Base-by-base conservation (phyloP, 2,797 vertebrate genomes). In the Macropus fuliginosus region DNA sequence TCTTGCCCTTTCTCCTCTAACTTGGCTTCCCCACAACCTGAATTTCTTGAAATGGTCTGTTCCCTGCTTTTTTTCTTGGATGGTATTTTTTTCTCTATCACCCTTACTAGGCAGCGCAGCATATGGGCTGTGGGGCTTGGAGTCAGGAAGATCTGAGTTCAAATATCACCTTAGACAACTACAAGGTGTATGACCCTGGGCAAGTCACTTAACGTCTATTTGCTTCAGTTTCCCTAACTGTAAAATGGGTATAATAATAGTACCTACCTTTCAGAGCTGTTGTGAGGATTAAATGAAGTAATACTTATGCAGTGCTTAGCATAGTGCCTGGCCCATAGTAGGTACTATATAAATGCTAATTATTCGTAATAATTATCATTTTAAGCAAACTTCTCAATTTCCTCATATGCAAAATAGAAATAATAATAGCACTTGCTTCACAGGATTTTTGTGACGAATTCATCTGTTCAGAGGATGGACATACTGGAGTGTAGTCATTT, bases 71-170 rank as follows among this genome's bases (percentile, higher is more conserved):
- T 66, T 66, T 74, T 40, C 66, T 74, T 74, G 10, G 18, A 3
- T 5, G 6, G 21, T 74, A 74, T 40, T 74, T 74, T 74, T 74
- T 16, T 5, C 14, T 52, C 16, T 40, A 74, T 74, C 16, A 46
- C n/a, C n/a, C 8, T 81, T 81, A 18, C 66, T 40, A 40, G n/a
- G 5, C 66, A 81, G 6, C 46, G 66, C 4, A 34, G 16, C 21
- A 0, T 21, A 40, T 40, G 16, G n/a, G n/a, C 18, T 2, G 24
- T 0, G 9, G 2, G 4, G 6, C 18, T 2, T 81, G 2, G n/a
- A 81, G 18, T 46, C n/a, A 21, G 66, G n/a, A 46, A 81, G 18
- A 81, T 81, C 66, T 81, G 66, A 81, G 66, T 81, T 74, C 34
- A 74, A 40, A 74, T 74, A 40, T n/a, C 34, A 40, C 4, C n/a